Evolutionary conservation across 2,113 vertebrate species (phyloP), one percentile per base, ranked within the genome.

Genomic region (Perca flavescens): DNA sequence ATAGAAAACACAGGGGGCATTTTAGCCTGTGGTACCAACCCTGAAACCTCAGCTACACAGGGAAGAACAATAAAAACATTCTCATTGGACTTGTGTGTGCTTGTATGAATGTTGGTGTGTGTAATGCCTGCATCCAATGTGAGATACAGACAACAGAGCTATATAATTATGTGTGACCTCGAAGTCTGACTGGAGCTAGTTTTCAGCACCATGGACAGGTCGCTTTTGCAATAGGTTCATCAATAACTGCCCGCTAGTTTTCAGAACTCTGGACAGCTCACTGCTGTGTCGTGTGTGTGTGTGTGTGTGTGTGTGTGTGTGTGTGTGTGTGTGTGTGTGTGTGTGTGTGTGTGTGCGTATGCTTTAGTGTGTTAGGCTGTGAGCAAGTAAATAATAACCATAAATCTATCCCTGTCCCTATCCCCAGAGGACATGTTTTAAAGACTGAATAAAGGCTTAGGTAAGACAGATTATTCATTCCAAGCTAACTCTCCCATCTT

Each of bases 401-500:
- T 88, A 80, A 86, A 93, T 94, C 90, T 90, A 82, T 85, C 73
- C 65, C 80, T 85, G 82, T 79, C 81, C 66, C 72, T 54, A 72
- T 75, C 77, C 89, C 91, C 71, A 47, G 73, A 89, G 85, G 92
- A 88, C 36, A 84, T 71, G 75, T 92, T 93, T 91, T 89, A 93
- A 91, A 89, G 79, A 88, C 74, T 72, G 87, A 93, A 86, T 89
- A 91, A 91, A 91, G 86, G 82, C 88, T 91, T 87, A 91, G 85
- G 88, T 85, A 74, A 88, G 77, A 89, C 66, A 87, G 85, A 93
- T 91, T 88, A 90, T 90, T 93, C 83, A 89, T 87, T 75, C 74
- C 64, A 19, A 68, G 83, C 87, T 82, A 89, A 91, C 79, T 70
- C 82, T 88, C 71, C 62, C 49, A 4, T 73, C 86, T 85, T 83